Evolutionary conservation across 1,140 invertebrate genomes (phyloP).

Genomic region (Ips nitidus): DNA sequence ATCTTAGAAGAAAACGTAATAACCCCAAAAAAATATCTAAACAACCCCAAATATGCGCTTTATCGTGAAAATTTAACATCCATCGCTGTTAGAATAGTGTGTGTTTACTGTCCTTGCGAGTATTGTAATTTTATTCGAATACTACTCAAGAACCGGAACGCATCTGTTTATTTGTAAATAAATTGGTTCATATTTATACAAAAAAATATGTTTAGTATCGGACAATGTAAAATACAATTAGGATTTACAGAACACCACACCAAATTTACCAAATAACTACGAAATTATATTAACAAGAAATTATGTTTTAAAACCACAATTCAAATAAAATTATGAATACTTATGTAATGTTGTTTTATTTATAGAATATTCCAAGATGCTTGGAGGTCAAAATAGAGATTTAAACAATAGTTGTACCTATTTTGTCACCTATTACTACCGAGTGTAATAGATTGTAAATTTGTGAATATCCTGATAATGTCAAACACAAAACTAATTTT

Average conservation of each 20-base stretch:
- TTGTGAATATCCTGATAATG: no score
- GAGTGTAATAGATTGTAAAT: no score
- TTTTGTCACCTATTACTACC: no score
- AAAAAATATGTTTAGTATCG: neutral
- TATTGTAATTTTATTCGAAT: slow-evolving; percentile 24
- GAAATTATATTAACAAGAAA: slow-evolving; percentile 14
- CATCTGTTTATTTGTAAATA: slow-evolving; percentile 15
- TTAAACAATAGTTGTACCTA: no score
- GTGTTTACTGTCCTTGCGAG: slow-evolving; percentile 2
- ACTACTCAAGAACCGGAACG: neutral
- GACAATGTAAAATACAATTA: no score
- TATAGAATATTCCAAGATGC: neutral
- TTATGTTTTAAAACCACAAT: neutral
- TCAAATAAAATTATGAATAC: slow-evolving; percentile 23
- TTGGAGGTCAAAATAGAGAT: neutral
- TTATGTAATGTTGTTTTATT: slow-evolving; percentile 2
- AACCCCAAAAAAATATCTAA: no score
- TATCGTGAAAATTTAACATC: no score
- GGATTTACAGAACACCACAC: no score
- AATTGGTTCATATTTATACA: neutral
- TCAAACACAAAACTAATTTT: no score
- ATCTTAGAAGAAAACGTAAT: no score
- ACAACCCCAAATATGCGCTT: no score
- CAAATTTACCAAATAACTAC: neutral
- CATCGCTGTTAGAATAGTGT: slow-evolving; percentile 6